A percentile compares a stretch with the other conserved stretches of the same genome.
Evolutionary conservation across 2,113 vertebrate species (phyloP).

Genomic region (Pelecanoides urinatrix): DNA sequence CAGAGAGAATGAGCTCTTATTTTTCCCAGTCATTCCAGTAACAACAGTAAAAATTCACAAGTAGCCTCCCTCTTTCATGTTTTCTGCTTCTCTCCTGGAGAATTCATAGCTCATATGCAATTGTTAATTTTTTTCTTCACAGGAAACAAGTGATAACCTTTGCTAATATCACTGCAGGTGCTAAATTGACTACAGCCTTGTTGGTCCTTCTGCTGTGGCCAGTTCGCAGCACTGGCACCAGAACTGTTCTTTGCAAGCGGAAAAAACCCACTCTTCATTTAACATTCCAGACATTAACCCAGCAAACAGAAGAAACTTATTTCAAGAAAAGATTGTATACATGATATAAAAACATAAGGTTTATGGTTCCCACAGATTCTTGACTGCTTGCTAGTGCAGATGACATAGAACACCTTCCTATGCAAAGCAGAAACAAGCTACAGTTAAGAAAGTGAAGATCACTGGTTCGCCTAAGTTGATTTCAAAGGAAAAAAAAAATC

Average conservation of each 20-base stretch:
- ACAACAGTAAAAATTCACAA: neutral
- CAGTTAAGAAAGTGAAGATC: neutral
- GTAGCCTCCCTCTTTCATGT: neutral
- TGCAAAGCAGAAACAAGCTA: neutral
- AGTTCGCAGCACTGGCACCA: neutral
- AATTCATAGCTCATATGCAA: neutral
- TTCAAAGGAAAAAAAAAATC: neutral
- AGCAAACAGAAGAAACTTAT: neutral
- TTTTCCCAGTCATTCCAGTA: neutral
- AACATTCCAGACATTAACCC: neutral
- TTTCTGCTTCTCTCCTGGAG: neutral
- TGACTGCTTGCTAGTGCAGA: neutral
- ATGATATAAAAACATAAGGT: neutral
- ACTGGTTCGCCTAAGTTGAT: neutral
- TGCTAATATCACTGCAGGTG: neutral
- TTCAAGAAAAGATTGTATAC: neutral
- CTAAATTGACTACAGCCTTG: neutral
- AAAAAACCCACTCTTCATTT: neutral
- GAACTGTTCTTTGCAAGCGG: neutral
- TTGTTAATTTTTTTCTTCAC: neutral
- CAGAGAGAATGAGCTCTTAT: neutral
- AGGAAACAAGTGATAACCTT: neutral
- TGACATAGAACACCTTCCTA: neutral
- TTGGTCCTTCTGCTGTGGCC: neutral
- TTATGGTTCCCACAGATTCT: neutral